phyloP scores from a whole-genome alignment of 2,113 vertebrate species.

The Nesogale talazaci region DNA sequence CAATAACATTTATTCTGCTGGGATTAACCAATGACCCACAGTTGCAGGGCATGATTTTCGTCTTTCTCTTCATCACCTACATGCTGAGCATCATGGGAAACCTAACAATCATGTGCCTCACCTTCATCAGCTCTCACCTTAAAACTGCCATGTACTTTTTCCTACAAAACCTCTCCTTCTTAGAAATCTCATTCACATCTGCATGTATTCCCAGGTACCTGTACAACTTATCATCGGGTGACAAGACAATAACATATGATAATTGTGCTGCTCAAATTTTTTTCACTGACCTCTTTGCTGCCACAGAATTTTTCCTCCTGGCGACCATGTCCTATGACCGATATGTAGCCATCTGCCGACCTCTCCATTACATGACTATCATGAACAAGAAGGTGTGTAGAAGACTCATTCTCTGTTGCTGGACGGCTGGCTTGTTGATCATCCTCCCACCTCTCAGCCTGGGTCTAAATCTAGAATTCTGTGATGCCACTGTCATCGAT shows the following conservation, averaged over 20 bases:
- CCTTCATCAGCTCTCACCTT: not conserved
- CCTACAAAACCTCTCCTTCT: not conserved
- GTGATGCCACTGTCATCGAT: slow-evolving; percentile 1
- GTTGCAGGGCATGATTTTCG: not conserved
- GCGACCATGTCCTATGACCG: slow-evolving; percentile 71
- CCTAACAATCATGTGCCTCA: not conserved
- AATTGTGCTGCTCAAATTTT: slow-evolving; percentile 31
- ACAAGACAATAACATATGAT: slow-evolving; percentile 2
- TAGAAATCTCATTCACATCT: not conserved
- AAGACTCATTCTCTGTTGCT: not conserved
- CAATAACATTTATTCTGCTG: slow-evolving; percentile 22
- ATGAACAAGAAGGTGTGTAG: not conserved
- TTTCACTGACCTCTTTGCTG: not conserved
- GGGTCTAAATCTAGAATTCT: not conserved
- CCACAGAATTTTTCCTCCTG: slow-evolving; percentile 64
- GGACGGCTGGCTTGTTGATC: not conserved
- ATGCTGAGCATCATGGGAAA: not conserved
- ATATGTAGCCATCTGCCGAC: slow-evolving; percentile 51
- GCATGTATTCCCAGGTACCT: not conserved
- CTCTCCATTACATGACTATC: not conserved
- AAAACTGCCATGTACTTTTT: not conserved
- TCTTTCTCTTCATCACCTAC: not conserved
- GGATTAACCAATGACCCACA: not conserved
- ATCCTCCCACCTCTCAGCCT: not conserved
- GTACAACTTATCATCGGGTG: not conserved